Percentiles rank a stretch among this genome's conserved stretches.
Conservation (phyloP, 1,140 invertebrate genomes). For the Chrysoperla carnea region DNA sequence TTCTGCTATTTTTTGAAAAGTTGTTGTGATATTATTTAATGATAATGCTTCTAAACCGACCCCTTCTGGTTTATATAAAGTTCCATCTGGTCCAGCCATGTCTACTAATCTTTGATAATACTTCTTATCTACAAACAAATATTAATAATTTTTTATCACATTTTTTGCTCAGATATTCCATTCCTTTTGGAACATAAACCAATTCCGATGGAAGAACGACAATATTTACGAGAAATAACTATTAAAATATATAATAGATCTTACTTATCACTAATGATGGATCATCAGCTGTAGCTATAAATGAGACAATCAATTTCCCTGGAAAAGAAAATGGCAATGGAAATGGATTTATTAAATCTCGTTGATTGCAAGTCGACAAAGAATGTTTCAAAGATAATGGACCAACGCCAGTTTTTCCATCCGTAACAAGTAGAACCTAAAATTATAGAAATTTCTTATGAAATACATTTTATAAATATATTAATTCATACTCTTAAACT, state of each 20-base stretch:
- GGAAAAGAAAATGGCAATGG: conserved; percentile 62
- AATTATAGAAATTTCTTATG: conserved; percentile 11
- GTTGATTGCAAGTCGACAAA: conserved; percentile 21
- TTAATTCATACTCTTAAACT: no score
- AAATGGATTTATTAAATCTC: conserved; percentile 31
- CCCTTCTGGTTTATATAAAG: conserved; percentile 41
- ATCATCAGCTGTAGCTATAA: conserved; percentile 39
- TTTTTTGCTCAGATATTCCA: conserved; percentile 13
- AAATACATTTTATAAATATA: neutral
- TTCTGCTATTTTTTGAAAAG: conserved; percentile 58
- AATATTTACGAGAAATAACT: conserved; percentile 9
- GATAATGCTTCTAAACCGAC: conserved; percentile 26
- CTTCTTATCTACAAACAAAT: conserved; percentile 28
- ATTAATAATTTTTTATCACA: conserved; percentile 3
- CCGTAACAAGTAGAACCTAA: conserved; percentile 55
- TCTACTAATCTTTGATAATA: conserved; percentile 36
- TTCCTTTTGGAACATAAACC: neutral
- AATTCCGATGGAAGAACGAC: conserved; percentile 1
- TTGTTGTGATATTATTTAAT: conserved; percentile 32
- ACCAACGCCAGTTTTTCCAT: conserved; percentile 57
- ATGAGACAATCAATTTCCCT: conserved; percentile 58
- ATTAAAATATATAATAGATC: conserved; percentile 10
- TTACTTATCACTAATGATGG: conserved; percentile 29
- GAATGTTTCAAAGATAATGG: conserved; percentile 36
- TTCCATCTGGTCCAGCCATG: conserved; percentile 43